phyloP scores from a whole-genome alignment of 2,113 vertebrate genomes.

The Haliaeetus leucogaster region DNA sequence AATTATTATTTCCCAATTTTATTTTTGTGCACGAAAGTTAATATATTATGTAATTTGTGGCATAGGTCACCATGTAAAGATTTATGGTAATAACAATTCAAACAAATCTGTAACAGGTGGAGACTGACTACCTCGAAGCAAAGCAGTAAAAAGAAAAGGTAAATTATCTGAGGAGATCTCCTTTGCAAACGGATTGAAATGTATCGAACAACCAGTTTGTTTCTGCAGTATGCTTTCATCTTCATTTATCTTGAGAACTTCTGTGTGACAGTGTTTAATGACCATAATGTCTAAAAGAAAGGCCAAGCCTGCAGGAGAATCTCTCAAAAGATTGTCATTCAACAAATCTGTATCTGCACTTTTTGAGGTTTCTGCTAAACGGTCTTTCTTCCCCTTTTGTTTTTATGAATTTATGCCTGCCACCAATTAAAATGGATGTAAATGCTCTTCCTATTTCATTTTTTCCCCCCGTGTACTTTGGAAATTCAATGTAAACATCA shows the following conservation, averaged over 20 bases:
- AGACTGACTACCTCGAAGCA: constrained; percentile 75
- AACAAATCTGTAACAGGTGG: constrained; percentile 62
- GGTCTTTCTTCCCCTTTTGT: constrained; percentile 49
- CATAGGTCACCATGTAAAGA: constrained; percentile 67
- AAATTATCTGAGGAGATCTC: constrained; percentile 45
- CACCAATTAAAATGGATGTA: constrained; percentile 71
- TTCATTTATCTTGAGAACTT: constrained; percentile 21
- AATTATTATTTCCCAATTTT: constrained; percentile 63
- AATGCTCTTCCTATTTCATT: constrained; percentile 56
- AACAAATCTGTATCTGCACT: constrained; percentile 61
- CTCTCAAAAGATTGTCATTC: constrained; percentile 54
- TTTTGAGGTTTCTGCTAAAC: constrained; percentile 66
- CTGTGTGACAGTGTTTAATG: constrained; percentile 46
- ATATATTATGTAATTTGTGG: constrained; percentile 73
- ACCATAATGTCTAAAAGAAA: background rate
- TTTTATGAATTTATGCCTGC: constrained; percentile 62
- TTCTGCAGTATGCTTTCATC: constrained; percentile 50
- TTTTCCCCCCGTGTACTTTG: constrained; percentile 6
- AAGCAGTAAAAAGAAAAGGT: constrained; percentile 60
- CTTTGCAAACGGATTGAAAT: constrained; percentile 21
- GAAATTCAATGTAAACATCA: constrained; percentile 54
- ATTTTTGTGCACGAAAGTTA: constrained; percentile 77
- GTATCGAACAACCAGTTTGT: background rate
- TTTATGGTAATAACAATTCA: constrained; percentile 59
- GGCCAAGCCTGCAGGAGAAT: constrained; percentile 47